Conservation (phyloP, 2,113 vertebrate species). For the Petromus typicus region DNA sequence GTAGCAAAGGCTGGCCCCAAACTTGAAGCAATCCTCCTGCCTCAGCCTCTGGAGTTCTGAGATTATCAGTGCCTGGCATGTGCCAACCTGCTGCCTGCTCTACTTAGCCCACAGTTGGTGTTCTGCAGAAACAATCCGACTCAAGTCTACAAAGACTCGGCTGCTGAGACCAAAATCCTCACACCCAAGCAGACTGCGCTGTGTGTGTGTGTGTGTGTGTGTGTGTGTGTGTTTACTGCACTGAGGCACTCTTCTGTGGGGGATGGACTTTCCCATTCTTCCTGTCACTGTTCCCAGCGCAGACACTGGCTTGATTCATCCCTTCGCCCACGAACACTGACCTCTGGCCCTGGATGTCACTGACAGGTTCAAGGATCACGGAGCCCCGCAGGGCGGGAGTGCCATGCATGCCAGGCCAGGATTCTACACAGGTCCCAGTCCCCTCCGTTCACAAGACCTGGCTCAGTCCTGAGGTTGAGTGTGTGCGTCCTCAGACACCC, state of each 20-base stretch:
- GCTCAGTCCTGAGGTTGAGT: neutral
- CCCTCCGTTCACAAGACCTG: neutral
- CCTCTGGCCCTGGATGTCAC: conserved; percentile 55
- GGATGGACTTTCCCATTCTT: neutral
- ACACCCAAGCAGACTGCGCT: neutral
- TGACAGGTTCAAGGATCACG: neutral
- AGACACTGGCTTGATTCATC: conserved; percentile 73
- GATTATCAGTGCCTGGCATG: neutral
- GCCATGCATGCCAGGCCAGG: neutral
- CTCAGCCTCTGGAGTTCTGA: neutral
- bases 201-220: neutral
- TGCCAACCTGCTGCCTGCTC: neutral
- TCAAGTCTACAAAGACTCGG: neutral
- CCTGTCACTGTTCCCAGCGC: conserved; percentile 30
- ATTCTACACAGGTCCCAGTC: neutral
- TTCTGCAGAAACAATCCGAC: conserved; percentile 9
- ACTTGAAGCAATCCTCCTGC: neutral
- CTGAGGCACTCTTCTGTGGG: neutral
- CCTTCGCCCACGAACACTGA: conserved; percentile 25
- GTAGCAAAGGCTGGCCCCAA: neutral
- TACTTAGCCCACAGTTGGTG: neutral
- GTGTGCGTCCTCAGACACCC: neutral
- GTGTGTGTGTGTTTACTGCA: neutral
- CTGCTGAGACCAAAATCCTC: neutral
- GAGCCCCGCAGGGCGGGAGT: neutral